Evolutionary conservation across 2,888 invertebrate genomes (phyloP), one percentile per base, ranked within the genome.

Genomic region (Lepetodrilus schrolli): DNA sequence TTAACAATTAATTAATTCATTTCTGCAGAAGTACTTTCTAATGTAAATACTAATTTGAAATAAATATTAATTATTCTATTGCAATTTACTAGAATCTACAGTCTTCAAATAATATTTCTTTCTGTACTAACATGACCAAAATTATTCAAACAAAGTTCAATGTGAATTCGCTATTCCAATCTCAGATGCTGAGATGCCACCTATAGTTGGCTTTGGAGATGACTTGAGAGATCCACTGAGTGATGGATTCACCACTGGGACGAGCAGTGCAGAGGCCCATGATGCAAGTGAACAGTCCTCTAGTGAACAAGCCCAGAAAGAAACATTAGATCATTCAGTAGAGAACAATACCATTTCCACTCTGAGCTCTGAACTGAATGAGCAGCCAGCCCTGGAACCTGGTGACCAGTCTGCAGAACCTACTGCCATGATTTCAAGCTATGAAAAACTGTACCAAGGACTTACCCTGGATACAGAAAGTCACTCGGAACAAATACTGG

Each of bases 261-360:
- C 58, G n/a, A 58, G 58, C 30, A 58, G 58, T 58, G 58, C 58
- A 30, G 58, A 58, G 30, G 58, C 58, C 34, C 58, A 26, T 21
- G 58, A 58, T 30, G 58, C 34, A 10, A 58, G 58, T 58, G 58
- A 58, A 58, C 58, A 58, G 30, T 58, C 58, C 17, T 84, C 86
- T 7, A 86, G 84, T 74, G 85, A 86, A 65, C 80, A 79, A 65
- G 84, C 85, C 17, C 83, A 79, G 81, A 86, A 82, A 76, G 84
- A 90, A 78, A 87, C 86, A 34, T 74, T 88, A 23, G 88, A 89
- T 76, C 86, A 86, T 23, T 89, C 89, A 10, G 87, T 82, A 21
- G 87, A 85, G 69, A 88, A 78, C 68, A 82, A 82, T 70, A 83
- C 83, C 5, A 80, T 81, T 47, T 83, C 84, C 0, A 84, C 80